These are phyloP conservation scores for Drosophila tani DNA, from an alignment of 1,140 invertebrate species.

Conservation along the genomic window DNA sequence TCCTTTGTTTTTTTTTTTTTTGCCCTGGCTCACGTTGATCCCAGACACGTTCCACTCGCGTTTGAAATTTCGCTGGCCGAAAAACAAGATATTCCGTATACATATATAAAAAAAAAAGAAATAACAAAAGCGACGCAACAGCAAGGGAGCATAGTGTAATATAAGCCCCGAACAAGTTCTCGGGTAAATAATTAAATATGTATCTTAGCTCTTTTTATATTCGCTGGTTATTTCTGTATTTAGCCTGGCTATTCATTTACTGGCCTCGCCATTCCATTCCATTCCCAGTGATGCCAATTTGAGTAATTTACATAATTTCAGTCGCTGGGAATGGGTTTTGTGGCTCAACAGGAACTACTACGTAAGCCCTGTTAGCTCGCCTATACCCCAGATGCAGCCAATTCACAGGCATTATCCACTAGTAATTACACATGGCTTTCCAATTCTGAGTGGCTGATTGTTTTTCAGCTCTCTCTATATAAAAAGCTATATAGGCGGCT, in stretches of 20 bases:
- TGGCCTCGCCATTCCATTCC: constrained; percentile 42
- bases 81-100: constrained; percentile 17
- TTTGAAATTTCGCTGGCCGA: constrained; percentile 37
- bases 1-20: constrained; percentile 24
- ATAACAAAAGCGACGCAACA: constrained; percentile 29
- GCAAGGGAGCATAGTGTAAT: constrained; percentile 40
- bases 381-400: constrained; percentile 3
- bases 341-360: constrained; percentile 36
- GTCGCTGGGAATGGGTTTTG: constrained; percentile 38
- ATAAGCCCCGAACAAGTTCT: constrained; percentile 72
- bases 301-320: constrained; percentile 70
- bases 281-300: constrained; percentile 53
- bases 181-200: constrained; percentile 69
- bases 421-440: constrained; percentile 14
- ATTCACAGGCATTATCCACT: constrained; percentile 12
- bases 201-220: constrained; percentile 38
- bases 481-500: not conserved
- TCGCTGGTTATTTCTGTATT: constrained; percentile 64
- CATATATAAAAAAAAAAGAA: constrained; percentile 19
- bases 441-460: constrained; percentile 1
- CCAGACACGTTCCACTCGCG: constrained; percentile 49
- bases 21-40: constrained; percentile 31
- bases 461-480: not conserved
- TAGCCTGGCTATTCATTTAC: constrained; percentile 35
- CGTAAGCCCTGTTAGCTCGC: constrained; percentile 13